These are phyloP conservation scores for Varanus salvator DNA, from an alignment of 2,113 vertebrate genomes.

Conservation along the genomic window DNA sequence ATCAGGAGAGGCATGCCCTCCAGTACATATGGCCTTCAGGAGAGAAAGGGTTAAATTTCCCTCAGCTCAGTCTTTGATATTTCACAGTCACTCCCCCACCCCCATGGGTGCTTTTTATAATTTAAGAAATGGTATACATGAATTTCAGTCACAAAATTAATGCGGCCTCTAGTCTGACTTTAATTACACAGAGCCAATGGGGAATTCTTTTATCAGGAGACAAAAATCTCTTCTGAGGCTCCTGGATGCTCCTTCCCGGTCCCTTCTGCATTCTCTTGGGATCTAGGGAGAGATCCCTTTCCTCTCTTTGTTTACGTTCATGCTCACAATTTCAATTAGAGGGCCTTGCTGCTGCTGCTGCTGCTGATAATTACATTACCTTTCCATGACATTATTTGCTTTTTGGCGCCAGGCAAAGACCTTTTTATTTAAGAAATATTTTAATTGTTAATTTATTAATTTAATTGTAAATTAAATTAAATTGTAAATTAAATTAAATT, in stretches of 20 bases:
- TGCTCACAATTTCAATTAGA: background rate
- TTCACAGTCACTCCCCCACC: no score
- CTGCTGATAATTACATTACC: background rate
- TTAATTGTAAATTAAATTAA: no score
- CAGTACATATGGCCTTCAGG: background rate
- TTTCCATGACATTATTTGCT: no score
- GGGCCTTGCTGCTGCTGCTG: background rate
- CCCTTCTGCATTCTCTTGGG: background rate
- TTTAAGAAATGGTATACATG: background rate
- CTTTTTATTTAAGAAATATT: no score
- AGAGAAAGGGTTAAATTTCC: background rate
- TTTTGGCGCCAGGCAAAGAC: no score
- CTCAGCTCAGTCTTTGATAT: no score
- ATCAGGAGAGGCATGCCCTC: background rate
- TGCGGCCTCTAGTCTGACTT: background rate
- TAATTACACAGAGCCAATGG: background rate
- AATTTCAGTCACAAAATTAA: background rate
- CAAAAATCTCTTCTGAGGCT: background rate
- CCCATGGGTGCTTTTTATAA: background rate
- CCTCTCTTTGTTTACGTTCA: background rate
- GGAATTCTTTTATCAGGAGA: background rate
- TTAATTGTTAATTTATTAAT: no score
- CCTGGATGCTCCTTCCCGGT: background rate
- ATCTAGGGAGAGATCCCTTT: background rate
- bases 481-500: no score